Evolutionary conservation across 2,113 vertebrate genomes (phyloP).

Genomic region (Eurypyga helias): DNA sequence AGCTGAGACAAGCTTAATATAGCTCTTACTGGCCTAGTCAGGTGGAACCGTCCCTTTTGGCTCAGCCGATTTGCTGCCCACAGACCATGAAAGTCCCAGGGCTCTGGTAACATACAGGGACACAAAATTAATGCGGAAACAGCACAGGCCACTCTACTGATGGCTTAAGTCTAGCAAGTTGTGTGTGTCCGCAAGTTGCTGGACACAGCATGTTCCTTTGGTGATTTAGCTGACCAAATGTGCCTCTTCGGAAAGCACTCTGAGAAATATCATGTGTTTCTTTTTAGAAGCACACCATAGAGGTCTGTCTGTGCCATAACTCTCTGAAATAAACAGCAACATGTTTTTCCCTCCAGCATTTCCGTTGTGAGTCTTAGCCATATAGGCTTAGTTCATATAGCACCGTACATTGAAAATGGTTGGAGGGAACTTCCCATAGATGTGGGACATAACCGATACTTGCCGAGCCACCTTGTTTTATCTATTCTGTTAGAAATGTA

Average conservation of each 20-base stretch:
- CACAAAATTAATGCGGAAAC: conserved; percentile 7
- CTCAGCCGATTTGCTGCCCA: conserved; percentile 63
- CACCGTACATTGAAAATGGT: neutral
- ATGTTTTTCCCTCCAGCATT: neutral
- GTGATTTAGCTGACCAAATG: neutral
- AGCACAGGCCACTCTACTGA: neutral
- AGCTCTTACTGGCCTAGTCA: conserved; percentile 58
- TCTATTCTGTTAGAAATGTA: conserved; percentile 26
- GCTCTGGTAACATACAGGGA: conserved; percentile 30
- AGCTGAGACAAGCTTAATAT: conserved; percentile 68
- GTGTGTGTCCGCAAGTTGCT: neutral
- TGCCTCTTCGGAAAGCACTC: neutral
- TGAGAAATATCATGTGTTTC: neutral
- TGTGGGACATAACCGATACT: neutral
- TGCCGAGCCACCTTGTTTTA: neutral
- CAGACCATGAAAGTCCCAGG: conserved; percentile 62
- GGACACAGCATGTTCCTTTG: neutral
- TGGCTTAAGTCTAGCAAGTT: neutral
- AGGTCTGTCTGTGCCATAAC: neutral
- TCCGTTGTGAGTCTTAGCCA: neutral
- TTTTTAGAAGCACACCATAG: neutral
- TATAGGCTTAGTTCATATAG: neutral
- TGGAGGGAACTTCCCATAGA: neutral
- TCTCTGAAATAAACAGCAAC: neutral
- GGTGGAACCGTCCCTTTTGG: conserved; percentile 67